Percentiles rank a stretch among this genome's conserved stretches.
Evolutionary conservation across 2,888 invertebrate genomes (phyloP).

Genomic region (Leptura quadrifasciata): DNA sequence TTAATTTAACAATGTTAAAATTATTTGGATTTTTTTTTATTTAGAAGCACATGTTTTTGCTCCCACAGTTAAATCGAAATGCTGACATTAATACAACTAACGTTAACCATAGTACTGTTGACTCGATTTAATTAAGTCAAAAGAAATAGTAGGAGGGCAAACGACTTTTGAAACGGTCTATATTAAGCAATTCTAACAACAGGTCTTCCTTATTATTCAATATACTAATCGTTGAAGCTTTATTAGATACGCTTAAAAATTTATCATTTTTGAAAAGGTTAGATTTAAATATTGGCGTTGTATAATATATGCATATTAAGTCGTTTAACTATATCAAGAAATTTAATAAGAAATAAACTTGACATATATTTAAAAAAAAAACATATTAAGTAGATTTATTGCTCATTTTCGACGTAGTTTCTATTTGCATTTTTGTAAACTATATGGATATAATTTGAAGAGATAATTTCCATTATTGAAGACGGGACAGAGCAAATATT

Average conservation of each 20-base stretch:
- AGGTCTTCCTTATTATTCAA: background rate
- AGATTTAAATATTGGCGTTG: background rate
- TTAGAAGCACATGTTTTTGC: too few relatives aligned
- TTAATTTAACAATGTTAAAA: too few relatives aligned
- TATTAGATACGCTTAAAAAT: background rate
- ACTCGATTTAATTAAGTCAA: background rate
- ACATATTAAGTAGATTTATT: background rate
- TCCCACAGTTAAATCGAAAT: too few relatives aligned
- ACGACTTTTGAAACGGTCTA: background rate
- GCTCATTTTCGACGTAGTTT: background rate
- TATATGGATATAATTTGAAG: background rate
- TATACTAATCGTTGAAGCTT: background rate
- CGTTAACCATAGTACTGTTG: background rate
- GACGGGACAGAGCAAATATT: background rate
- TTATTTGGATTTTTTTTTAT: too few relatives aligned
- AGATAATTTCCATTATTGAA: background rate
- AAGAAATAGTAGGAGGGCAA: background rate
- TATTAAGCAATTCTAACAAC: background rate
- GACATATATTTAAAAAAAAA: constrained; percentile 14
- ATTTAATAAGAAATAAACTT: constrained; percentile 23
- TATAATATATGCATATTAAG: constrained; percentile 29
- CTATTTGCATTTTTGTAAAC: background rate
- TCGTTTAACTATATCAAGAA: constrained; percentile 13
- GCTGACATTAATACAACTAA: too few relatives aligned
- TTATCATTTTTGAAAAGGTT: constrained; percentile 33